phyloP scores from a whole-genome alignment of 2,113 vertebrate species.

The Tonatia bakeri region DNA sequence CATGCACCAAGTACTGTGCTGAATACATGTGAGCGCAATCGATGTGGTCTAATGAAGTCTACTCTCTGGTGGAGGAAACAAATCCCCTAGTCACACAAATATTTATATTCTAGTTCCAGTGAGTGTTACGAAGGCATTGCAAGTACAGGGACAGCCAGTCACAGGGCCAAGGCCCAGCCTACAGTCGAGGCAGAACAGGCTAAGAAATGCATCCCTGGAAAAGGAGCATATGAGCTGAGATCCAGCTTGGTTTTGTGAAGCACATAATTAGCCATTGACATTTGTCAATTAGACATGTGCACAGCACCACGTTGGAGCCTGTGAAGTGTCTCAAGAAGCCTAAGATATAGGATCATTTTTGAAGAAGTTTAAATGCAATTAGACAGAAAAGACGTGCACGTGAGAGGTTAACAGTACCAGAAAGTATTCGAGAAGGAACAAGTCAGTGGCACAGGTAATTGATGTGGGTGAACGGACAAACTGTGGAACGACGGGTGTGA shows the following conservation, averaged over 20 bases:
- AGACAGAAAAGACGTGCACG: background rate
- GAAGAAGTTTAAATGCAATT: background rate
- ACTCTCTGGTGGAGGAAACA: background rate
- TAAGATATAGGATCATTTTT: background rate
- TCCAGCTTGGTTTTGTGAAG: background rate
- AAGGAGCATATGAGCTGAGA: background rate
- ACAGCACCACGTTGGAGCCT: background rate
- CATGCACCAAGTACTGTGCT: background rate
- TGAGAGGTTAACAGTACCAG: background rate
- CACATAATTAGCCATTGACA: background rate
- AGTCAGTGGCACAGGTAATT: background rate
- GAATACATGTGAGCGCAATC: background rate
- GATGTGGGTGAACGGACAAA: background rate
- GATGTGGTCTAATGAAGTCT: background rate
- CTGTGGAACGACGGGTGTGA: too few species aligned
- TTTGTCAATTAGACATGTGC: background rate
- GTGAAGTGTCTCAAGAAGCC: background rate
- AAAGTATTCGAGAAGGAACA: background rate
- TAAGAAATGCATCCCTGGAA: background rate
- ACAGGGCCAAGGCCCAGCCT: background rate
- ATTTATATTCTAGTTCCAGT: background rate
- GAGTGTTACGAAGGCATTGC: background rate
- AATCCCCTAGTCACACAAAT: background rate
- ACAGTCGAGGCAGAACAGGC: background rate
- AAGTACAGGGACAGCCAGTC: background rate